Evolutionary conservation across 2,797 vertebrate genomes (phyloP).

Genomic region (Urocyon cinereoargenteus): DNA sequence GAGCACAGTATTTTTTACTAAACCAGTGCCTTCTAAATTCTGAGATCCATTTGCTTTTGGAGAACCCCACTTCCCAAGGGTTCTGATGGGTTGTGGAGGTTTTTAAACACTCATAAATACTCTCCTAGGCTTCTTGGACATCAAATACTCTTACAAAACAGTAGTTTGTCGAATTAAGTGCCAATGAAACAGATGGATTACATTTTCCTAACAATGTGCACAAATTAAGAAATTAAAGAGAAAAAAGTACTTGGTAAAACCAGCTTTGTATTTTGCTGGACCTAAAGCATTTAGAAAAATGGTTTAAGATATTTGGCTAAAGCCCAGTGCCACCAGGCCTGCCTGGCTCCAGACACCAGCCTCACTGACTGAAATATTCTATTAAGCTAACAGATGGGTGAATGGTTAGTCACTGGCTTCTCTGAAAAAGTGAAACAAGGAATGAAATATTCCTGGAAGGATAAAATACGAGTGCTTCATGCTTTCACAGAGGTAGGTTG

Average conservation of each 20-base stretch:
- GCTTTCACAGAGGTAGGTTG: neutral
- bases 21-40: neutral
- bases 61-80: slow-evolving; percentile 44
- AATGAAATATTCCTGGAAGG: neutral
- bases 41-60: slow-evolving; percentile 14
- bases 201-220: slow-evolving; percentile 75
- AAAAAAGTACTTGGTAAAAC: slow-evolving; percentile 74
- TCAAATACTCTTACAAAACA: slow-evolving; percentile 72
- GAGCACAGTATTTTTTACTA: slow-evolving; percentile 18
- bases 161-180: slow-evolving; percentile 72
- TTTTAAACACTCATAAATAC: slow-evolving; percentile 57
- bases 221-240: slow-evolving; percentile 81
- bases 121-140: slow-evolving; percentile 59
- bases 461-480: neutral
- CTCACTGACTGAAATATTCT: slow-evolving; percentile 59
- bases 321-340: slow-evolving; percentile 70
- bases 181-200: slow-evolving; percentile 79
- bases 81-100: neutral
- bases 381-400: slow-evolving; percentile 49
- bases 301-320: slow-evolving; percentile 66
- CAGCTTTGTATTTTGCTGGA: slow-evolving; percentile 71
- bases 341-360: slow-evolving; percentile 49
- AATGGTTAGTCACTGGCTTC: slow-evolving; percentile 44
- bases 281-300: slow-evolving; percentile 68
- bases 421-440: neutral